These are phyloP conservation scores for Heliconius nattereri DNA, from an alignment of 1,140 invertebrate genomes.

Conservation along the genomic window DNA sequence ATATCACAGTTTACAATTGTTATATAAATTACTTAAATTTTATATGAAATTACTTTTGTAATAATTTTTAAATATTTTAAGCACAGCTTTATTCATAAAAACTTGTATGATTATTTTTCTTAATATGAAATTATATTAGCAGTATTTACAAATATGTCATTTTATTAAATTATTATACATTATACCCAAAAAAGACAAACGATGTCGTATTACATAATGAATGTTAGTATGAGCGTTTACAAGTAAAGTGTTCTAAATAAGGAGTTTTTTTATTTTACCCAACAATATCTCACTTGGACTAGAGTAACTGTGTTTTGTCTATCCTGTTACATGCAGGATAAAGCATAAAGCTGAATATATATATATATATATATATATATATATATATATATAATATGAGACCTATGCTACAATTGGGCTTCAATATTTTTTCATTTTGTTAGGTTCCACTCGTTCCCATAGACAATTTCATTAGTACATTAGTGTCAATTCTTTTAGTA, in stretches of 20 bases:
- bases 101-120: neutral
- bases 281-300: too few relatives aligned
- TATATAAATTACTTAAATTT: neutral
- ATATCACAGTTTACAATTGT: neutral
- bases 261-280: neutral
- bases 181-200: neutral
- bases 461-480: neutral
- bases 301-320: too few relatives aligned
- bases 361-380: too few relatives aligned
- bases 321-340: too few relatives aligned
- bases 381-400: too few relatives aligned
- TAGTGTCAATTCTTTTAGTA: neutral
- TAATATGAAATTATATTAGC: neutral
- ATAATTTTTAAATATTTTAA: neutral
- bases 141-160: neutral
- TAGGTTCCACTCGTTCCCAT: neutral
- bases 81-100: neutral
- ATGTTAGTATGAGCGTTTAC: neutral
- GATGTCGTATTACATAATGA: neutral
- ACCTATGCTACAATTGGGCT: neutral
- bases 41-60: neutral
- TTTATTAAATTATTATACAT: neutral
- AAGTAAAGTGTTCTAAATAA: constrained; percentile 13
- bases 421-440: neutral
- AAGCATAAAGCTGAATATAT: neutral